phyloP scores from a whole-genome alignment of 2,888 invertebrate genomes.

The Neoscelio sp. region DNA sequence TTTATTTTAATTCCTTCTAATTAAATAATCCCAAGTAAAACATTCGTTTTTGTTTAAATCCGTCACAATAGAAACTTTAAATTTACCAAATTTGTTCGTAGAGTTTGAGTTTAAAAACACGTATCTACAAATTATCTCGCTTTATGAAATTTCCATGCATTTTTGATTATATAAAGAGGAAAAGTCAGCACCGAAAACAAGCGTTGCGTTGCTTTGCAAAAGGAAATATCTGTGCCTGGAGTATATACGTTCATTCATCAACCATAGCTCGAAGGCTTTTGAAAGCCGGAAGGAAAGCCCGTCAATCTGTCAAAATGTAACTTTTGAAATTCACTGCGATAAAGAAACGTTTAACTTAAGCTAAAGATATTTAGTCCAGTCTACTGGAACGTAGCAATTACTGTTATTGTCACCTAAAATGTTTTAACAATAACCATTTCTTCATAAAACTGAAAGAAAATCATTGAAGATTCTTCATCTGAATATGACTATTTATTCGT shows the following conservation, averaged over 20 bases:
- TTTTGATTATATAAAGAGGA: constrained; percentile 16
- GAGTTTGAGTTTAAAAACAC: no score
- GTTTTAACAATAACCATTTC: no score
- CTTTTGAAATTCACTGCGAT: constrained; percentile 23
- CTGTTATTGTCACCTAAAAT: no score
- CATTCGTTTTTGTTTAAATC: no score
- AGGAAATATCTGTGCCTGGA: constrained; percentile 37
- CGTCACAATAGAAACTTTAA: no score
- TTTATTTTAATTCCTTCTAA: background rate
- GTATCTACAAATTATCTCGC: background rate
- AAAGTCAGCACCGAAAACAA: constrained; percentile 20
- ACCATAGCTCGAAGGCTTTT: constrained; percentile 40
- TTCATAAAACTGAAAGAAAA: background rate
- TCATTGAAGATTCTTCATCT: no score
- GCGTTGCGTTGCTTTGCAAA: constrained; percentile 3
- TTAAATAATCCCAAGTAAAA: no score
- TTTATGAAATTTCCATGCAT: constrained; percentile 2
- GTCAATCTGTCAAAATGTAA: constrained; percentile 49
- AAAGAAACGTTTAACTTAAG: constrained; percentile 30
- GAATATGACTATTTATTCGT: no score
- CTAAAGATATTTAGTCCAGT: constrained; percentile 9
- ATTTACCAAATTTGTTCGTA: no score
- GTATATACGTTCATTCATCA: constrained; percentile 51
- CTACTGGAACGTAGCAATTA: background rate
- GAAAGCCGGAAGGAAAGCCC: constrained; percentile 37